These are phyloP conservation scores for Drosophila asahinai DNA, from an alignment of 1,140 invertebrate species.

Conservation along the genomic window DNA sequence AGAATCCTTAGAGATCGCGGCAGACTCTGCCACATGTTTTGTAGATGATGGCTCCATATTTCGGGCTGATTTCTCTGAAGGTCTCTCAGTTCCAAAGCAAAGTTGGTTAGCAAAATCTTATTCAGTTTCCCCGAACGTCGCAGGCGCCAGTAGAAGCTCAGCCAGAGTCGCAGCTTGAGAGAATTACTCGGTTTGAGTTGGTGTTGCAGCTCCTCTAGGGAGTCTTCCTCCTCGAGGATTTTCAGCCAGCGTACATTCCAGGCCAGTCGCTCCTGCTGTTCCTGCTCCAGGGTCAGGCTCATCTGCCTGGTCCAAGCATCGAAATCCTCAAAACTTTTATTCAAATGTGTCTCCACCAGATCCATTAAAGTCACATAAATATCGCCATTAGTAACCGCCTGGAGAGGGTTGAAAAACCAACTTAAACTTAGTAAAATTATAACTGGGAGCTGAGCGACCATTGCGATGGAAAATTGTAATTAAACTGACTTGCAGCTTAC, in stretches of 20 bases:
- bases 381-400: background rate
- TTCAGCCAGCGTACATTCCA: slow-evolving; percentile 47
- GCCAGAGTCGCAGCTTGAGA: slow-evolving; percentile 46
- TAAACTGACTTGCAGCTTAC: slow-evolving; percentile 18
- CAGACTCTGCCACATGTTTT: slow-evolving; percentile 63
- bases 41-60: slow-evolving; percentile 22
- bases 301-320: slow-evolving; percentile 48
- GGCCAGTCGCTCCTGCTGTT: slow-evolving; percentile 44
- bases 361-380: background rate
- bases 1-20: slow-evolving; percentile 29
- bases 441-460: slow-evolving; percentile 14
- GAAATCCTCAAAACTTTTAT: slow-evolving; percentile 9
- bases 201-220: slow-evolving; percentile 16
- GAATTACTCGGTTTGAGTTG: slow-evolving; percentile 41
- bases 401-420: background rate
- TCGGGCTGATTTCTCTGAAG: background rate
- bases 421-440: slow-evolving; percentile 19
- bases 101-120: slow-evolving; percentile 30
- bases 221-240: background rate
- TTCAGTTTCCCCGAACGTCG: background rate
- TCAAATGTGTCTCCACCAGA: slow-evolving; percentile 19
- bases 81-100: slow-evolving; percentile 35
- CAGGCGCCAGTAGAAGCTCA: slow-evolving; percentile 55
- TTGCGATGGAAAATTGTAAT: slow-evolving; percentile 28
- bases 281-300: background rate